phyloP scores from a whole-genome alignment of 2,888 invertebrate genomes.

The Thelaira solivaga region DNA sequence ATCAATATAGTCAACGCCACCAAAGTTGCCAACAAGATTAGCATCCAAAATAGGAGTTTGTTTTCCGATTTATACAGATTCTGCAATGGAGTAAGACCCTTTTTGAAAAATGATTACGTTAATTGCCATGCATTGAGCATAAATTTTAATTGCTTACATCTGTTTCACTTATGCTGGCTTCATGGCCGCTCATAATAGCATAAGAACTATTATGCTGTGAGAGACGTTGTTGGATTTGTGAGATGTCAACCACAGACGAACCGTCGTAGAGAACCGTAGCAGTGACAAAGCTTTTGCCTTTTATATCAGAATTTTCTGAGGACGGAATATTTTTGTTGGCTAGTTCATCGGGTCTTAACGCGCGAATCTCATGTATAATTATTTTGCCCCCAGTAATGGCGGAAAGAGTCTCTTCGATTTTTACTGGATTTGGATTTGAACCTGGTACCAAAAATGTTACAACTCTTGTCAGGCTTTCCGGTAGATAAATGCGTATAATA shows the following conservation, averaged over 20 bases:
- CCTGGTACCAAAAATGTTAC: slow-evolving; percentile 91
- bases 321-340: slow-evolving; percentile 79
- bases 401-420: slow-evolving; percentile 86
- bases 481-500: slow-evolving; percentile 86
- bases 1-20: slow-evolving; percentile 84
- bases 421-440: slow-evolving; percentile 83
- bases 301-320: slow-evolving; percentile 76
- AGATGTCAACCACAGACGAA: slow-evolving; percentile 83
- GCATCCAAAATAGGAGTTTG: slow-evolving; percentile 85
- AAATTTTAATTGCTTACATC: slow-evolving; percentile 71
- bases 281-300: slow-evolving; percentile 84
- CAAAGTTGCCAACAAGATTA: slow-evolving; percentile 86
- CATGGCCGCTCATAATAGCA: slow-evolving; percentile 70
- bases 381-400: slow-evolving; percentile 89
- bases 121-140: background rate
- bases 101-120: slow-evolving; percentile 35
- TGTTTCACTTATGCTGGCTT: slow-evolving; percentile 68
- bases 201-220: slow-evolving; percentile 77
- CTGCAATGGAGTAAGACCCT: slow-evolving; percentile 78
- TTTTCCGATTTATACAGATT: slow-evolving; percentile 85
- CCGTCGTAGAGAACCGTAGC: slow-evolving; percentile 84
- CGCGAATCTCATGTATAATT: slow-evolving; percentile 85
- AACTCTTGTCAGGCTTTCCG: slow-evolving; percentile 85
- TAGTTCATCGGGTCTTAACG: slow-evolving; percentile 80
- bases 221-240: slow-evolving; percentile 83